A percentile compares a stretch with the other conserved stretches of the same genome.
These are phyloP conservation scores for silkworm (Bombyx mori) DNA, from an alignment of 1,140 invertebrate species.

Conservation along the genomic window DNA sequence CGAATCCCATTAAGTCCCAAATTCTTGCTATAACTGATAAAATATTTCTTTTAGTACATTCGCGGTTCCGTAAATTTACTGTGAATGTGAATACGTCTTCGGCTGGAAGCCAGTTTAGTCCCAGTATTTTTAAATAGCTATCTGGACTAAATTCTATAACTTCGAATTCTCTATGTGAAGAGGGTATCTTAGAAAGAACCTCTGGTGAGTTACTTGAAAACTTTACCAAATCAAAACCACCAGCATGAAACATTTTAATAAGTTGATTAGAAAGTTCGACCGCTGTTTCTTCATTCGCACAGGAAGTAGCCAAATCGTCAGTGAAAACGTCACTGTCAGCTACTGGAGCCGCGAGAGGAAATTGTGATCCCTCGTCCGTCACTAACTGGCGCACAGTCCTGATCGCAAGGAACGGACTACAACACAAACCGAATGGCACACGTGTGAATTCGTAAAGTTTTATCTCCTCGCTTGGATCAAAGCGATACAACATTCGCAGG, in stretches of 20 bases:
- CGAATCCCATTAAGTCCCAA: conserved; percentile 23
- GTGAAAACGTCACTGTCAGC: conserved; percentile 10
- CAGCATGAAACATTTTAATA: conserved; percentile 15
- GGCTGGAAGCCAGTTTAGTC: conserved; percentile 12
- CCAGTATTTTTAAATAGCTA: conserved; percentile 16
- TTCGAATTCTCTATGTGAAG: not conserved
- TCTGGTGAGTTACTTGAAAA: conserved; percentile 30
- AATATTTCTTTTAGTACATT: conserved; percentile 20
- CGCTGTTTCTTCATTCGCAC: not conserved
- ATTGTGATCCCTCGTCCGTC: conserved; percentile 3
- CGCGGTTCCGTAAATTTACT: conserved; percentile 1
- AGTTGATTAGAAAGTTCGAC: conserved; percentile 11
- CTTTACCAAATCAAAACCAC: conserved; percentile 26
- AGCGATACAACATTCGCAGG: conserved; percentile 9
- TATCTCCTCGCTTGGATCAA: conserved; percentile 4
- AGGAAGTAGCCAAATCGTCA: conserved; percentile 9
- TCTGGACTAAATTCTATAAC: conserved; percentile 10
- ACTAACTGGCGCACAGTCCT: conserved; percentile 8
- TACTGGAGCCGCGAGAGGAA: conserved; percentile 4
- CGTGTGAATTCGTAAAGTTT: conserved; percentile 7
- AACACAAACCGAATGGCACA: conserved; percentile 10
- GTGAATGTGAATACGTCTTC: conserved; percentile 13
- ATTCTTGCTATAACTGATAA: conserved; percentile 19
- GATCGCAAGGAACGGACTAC: conserved; percentile 8
- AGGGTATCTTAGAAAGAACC: conserved; percentile 7